Conservation (phyloP, 2,113 vertebrate species). For the Ictidomys tridecemlineatus region DNA sequence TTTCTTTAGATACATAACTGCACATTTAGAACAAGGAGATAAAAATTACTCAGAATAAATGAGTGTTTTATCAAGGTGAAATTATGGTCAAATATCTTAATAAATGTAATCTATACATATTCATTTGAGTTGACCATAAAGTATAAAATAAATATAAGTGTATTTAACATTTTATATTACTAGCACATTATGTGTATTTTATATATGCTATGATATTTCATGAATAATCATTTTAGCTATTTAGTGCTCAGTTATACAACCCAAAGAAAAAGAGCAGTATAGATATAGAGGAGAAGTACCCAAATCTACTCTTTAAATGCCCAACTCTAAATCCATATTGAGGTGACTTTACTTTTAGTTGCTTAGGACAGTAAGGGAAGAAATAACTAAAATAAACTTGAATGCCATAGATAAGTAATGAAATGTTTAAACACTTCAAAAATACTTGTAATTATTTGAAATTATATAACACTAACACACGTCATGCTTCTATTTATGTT, state of each 20-base stretch:
- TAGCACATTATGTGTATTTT: not conserved
- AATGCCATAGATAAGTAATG: not conserved
- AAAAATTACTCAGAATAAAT: conserved; percentile 53
- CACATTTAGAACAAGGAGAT: not conserved
- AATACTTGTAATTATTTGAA: not conserved
- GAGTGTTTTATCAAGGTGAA: conserved; percentile 36
- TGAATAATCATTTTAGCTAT: not conserved
- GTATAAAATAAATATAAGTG: not conserved
- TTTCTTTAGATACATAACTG: not conserved
- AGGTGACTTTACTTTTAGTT: not conserved
- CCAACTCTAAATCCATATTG: not conserved
- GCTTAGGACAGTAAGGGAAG: not conserved
- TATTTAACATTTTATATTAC: not conserved
- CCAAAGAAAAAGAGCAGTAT: not conserved
- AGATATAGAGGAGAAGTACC: not conserved
- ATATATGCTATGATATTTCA: not conserved
- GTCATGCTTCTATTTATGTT: not conserved
- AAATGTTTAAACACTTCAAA: not conserved
- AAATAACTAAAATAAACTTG: not conserved
- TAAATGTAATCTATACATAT: not conserved
- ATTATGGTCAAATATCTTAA: not conserved
- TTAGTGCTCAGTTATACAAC: not conserved
- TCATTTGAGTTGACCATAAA: not conserved
- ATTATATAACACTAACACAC: not conserved
- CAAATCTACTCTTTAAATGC: not conserved